Percentiles rank a stretch among this genome's conserved stretches.
phyloP scores from a whole-genome alignment of 2,888 invertebrate genomes.

The Cryptus armator region DNA sequence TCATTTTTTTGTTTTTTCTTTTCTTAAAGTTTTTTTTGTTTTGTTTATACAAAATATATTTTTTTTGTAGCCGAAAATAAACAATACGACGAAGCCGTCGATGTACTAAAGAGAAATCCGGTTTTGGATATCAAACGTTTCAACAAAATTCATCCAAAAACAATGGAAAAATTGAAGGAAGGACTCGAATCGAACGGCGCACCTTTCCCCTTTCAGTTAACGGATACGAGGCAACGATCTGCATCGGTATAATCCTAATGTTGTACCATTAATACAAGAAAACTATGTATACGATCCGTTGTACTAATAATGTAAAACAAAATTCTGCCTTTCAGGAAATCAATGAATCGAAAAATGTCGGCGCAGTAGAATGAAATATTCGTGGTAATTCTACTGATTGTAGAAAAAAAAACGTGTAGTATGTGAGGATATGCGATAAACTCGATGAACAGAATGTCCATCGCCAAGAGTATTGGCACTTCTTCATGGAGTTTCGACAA shows the following conservation, averaged over 20 bases:
- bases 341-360: not conserved
- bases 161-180: not conserved
- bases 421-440: constrained; percentile 24
- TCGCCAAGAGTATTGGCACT: not conserved
- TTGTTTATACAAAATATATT: not conserved
- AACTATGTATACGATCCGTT: not conserved
- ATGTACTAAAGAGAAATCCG: not conserved
- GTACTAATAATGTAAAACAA: not conserved
- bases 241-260: not conserved
- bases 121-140: not conserved
- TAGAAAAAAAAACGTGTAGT: constrained; percentile 44
- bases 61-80: constrained; percentile 35
- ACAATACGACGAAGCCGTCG: constrained; percentile 51
- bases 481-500: not conserved
- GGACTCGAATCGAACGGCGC: constrained; percentile 40
- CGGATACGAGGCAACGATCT: not conserved
- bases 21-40: not conserved
- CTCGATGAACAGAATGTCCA: not conserved
- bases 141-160: not conserved
- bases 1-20: not conserved
- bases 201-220: constrained; percentile 62
- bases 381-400: constrained; percentile 31
- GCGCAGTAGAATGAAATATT: not conserved
- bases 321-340: constrained; percentile 25
- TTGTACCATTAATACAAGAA: not conserved